phyloP scores from a whole-genome alignment of 2,113 vertebrate species.

The Tenebrosternarchus preto region DNA sequence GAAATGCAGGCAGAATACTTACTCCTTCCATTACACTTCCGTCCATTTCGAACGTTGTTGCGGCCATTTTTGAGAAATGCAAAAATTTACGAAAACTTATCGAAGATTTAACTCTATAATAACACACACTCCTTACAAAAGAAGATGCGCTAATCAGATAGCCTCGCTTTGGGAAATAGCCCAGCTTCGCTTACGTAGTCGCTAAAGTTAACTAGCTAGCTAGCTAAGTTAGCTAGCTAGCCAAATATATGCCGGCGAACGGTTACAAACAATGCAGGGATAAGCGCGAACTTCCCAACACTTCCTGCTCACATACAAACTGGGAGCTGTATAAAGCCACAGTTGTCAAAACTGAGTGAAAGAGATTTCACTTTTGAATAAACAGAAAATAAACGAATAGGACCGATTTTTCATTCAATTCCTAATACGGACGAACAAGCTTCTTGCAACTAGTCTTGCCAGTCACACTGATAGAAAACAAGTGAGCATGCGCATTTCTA shows the following conservation, averaged over 20 bases:
- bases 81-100: conserved; percentile 17
- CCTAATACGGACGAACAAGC: conserved; percentile 1
- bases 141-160: conserved; percentile 1
- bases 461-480: conserved; percentile 21
- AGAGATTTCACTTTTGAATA: neutral
- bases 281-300: conserved; percentile 54
- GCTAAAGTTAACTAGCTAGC: conserved; percentile 26
- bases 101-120: neutral
- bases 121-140: neutral
- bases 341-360: neutral
- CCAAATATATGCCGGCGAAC: conserved; percentile 42
- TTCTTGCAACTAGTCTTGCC: conserved; percentile 32
- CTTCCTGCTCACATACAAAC: conserved; percentile 18
- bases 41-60: conserved; percentile 79
- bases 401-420: neutral
- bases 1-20: conserved; percentile 61
- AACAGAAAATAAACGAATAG: neutral
- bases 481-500: conserved; percentile 30
- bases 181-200: conserved; percentile 9
- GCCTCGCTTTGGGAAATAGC: neutral
- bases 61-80: conserved; percentile 67
- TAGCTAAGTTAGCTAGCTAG: neutral
- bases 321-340: neutral
- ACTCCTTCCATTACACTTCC: conserved; percentile 95
- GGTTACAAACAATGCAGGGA: conserved; percentile 56